A percentile compares a stretch with the other conserved stretches of the same genome.
Conservation (phyloP, 2,888 invertebrate species). For the Drosophila subquinaria region DNA sequence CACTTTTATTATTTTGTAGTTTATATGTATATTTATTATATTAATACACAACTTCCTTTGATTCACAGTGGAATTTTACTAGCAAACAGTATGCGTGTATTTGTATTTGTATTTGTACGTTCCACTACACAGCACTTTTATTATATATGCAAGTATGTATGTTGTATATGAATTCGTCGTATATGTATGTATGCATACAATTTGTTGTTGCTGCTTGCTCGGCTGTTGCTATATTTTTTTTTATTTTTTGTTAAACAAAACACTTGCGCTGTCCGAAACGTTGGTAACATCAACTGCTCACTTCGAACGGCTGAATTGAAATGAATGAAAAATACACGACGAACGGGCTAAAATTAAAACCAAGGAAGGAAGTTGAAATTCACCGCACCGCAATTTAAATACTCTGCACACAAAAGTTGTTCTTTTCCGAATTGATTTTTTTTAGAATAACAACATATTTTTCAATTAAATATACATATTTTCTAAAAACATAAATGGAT, state of each 20-base stretch:
- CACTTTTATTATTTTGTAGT: slow-evolving; percentile 41
- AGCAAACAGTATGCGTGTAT: slow-evolving; percentile 48
- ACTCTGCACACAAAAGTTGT: slow-evolving; percentile 17
- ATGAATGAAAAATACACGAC: slow-evolving; percentile 81
- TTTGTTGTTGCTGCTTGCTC: slow-evolving; percentile 59
- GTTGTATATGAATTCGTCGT: not conserved
- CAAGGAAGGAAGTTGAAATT: slow-evolving; percentile 5
- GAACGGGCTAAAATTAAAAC: slow-evolving; percentile 84
- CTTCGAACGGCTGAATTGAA: slow-evolving; percentile 82
- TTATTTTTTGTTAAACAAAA: slow-evolving; percentile 43
- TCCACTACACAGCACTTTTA: slow-evolving; percentile 53
- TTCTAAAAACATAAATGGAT: not conserved
- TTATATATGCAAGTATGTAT: slow-evolving; percentile 14
- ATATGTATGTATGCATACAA: slow-evolving; percentile 44
- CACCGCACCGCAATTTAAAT: not conserved
- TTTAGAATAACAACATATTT: too few relatives aligned
- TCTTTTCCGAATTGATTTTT: not conserved
- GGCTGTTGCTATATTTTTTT: slow-evolving; percentile 54
- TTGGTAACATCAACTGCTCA: slow-evolving; percentile 50
- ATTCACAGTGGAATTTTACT: slow-evolving; percentile 79
- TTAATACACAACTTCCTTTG: slow-evolving; percentile 76
- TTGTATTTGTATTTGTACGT: slow-evolving; percentile 31
- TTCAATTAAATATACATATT: not conserved
- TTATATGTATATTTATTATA: slow-evolving; percentile 60
- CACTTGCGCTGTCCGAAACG: slow-evolving; percentile 62